Conservation (phyloP, 2,888 invertebrate genomes). For the Sarcophaga variegata region DNA sequence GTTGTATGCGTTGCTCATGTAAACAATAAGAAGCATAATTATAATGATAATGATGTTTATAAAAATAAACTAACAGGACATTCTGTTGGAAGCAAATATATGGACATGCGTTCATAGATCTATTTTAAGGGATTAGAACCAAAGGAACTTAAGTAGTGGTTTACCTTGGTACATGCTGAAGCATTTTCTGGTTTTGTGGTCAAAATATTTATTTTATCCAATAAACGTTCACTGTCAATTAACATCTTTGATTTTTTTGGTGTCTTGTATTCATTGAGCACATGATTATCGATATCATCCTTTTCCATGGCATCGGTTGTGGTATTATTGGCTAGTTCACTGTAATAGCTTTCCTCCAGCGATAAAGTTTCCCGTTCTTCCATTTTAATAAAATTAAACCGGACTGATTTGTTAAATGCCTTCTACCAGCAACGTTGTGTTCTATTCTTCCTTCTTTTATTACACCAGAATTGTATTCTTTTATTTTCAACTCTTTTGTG, state of each 20-base stretch:
- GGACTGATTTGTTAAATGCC: background rate
- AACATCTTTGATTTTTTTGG: slow-evolving; percentile 76
- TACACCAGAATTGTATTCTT: background rate
- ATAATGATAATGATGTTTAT: background rate
- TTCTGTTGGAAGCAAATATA: background rate
- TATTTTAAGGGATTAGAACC: too few relatives aligned
- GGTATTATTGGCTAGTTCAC: slow-evolving; percentile 24
- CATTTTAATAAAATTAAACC: slow-evolving; percentile 24
- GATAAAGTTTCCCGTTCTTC: slow-evolving; percentile 34
- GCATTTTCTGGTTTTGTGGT: slow-evolving; percentile 80
- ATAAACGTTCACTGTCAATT: slow-evolving; percentile 77
- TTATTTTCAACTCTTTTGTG: background rate
- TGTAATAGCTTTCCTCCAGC: slow-evolving; percentile 20
- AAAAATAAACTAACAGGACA: slow-evolving; percentile 42
- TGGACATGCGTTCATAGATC: background rate
- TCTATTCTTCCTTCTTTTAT: background rate
- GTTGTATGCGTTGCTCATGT: background rate
- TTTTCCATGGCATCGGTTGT: slow-evolving; percentile 54
- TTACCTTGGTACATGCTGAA: slow-evolving; percentile 79
- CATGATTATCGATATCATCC: slow-evolving; percentile 51
- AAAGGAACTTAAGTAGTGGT: too few relatives aligned
- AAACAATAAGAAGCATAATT: slow-evolving; percentile 25
- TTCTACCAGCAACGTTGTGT: background rate
- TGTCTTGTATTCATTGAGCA: slow-evolving; percentile 76
- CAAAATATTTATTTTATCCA: slow-evolving; percentile 81